Evolutionary conservation across 2,113 vertebrate species (phyloP), one percentile per base, ranked within the genome.

Genomic region (Grammomys dolichurus): DNA sequence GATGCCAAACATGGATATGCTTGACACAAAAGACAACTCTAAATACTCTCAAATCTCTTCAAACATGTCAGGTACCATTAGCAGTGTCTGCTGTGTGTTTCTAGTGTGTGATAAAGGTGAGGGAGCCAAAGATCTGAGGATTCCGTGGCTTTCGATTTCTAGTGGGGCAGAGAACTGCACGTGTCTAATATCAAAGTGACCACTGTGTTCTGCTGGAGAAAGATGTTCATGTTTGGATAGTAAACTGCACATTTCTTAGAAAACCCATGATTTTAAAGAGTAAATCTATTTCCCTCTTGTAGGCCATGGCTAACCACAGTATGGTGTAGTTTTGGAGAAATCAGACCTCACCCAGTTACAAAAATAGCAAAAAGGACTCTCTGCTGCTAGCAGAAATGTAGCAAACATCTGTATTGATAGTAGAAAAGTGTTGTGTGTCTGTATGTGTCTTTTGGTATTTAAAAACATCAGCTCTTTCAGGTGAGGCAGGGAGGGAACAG

Each of bases 331-430:
- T 97, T 60, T 96, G 96, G 94, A 96, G 94, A 95, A 98, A 95
- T 95, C 75, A 96, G 97, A 97, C 97, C 97, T 98, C 97, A 97
- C 97, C 97, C 97, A 97, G 91, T 96, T 96, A 95, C 31, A 96
- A 91, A 97, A 97, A 97, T 94, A 98, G 96, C 73, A 96, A 95
- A 95, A 96, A 96, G 78, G 93, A 77, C 67, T 96, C 84, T 87
- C n/a, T 85, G 65, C 95, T 97, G 63, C 88, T 96, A 93, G 94
- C 93, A 96, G 88, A 94, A 96, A 95, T 97, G 92, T 58, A 58
- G 87, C 84, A 94, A 96, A 69, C 89, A 91, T 96, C 95, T 88
- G 96, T 86, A 95, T 56, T 92, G 96, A 96, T 90, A 93, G 70
- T 63, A 76, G 33, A 94, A 91, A 56, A 93, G 69, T 26, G 63